Base-by-base conservation (phyloP, 53 echinoderm and acorn worm genomes). In the Zoroaster sp. region DNA sequence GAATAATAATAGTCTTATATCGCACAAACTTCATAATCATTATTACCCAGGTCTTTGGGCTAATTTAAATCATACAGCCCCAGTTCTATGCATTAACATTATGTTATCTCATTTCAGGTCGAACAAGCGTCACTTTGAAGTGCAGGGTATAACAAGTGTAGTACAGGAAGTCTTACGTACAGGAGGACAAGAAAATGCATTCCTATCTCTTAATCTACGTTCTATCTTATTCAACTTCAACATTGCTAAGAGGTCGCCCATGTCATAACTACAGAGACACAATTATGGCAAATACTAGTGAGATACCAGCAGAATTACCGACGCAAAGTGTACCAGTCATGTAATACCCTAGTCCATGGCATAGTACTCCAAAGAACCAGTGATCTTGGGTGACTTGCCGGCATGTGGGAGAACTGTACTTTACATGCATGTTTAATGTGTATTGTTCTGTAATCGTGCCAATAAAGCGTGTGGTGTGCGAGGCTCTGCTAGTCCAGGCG, bases 211-310 rank as follows among this genome's bases (percentile, higher is more conserved):
- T 66, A 97, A 97, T 87, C 87, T 97, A 33, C 82, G 92, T 17
- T 97, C 97, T 13, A 92, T 97, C n/a, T 75, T 97, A 37, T 97
- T 97, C 54, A 97, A 97, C 39, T 87, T 97, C 52, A 89, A 91
- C 40, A 46, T 88, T 14, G 78, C 68, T 14, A 97, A 95, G 69
- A 28, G 74, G 15, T 79, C 91, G 3, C 72, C 91, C 13, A 46
- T 47, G 32, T 76, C 46, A 51, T 34, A 47, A 18, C 31, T 49
- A 25, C 17, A 11, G 63, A 59, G 63, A 28, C 11, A 59, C 28
- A 59, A 59, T n/a, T n/a, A n/a, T n/a, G n/a, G n/a, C n/a, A n/a
- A n/a, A n/a, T n/a, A n/a, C n/a, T n/a, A n/a, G n/a, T n/a, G n/a
- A n/a, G n/a, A n/a, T n/a, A n/a, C n/a, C n/a, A n/a, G n/a, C n/a